Conservation (phyloP, 2,797 vertebrate species). For the Trichosurus vulpecula region DNA sequence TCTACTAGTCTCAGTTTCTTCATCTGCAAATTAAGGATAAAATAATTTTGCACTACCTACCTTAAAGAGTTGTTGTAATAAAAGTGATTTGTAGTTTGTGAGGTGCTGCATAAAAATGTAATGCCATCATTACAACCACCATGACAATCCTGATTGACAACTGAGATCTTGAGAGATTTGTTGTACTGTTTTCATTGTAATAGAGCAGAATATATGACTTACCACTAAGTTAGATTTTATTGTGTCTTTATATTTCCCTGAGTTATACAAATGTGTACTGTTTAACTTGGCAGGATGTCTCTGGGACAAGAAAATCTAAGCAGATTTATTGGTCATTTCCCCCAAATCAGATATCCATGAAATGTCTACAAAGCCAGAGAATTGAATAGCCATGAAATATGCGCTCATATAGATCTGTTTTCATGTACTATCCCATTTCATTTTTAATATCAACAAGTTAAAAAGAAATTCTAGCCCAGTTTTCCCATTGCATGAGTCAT, state of each 20-base stretch:
- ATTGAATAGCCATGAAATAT: conserved; percentile 31
- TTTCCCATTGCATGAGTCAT: not conserved
- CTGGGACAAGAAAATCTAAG: conserved; percentile 32
- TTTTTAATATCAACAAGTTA: conserved; percentile 3
- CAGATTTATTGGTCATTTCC: not conserved
- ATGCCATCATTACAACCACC: not conserved
- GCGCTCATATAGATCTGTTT: conserved; percentile 6
- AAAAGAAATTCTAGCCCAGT: not conserved
- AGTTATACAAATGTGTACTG: conserved; percentile 44
- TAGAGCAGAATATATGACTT: conserved; percentile 2
- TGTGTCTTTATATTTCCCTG: conserved; percentile 5
- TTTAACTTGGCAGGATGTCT: conserved; percentile 46
- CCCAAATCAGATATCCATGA: conserved; percentile 45
- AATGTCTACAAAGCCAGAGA: conserved; percentile 31
- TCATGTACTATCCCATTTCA: not conserved
- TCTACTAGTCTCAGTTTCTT: not conserved
- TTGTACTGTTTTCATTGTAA: not conserved
- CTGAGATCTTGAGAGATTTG: not conserved
- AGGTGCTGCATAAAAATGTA: conserved; percentile 14
- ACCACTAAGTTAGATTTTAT: conserved; percentile 9
- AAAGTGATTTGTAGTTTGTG: not conserved
- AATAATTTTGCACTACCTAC: not conserved
- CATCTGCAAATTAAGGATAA: not conserved
- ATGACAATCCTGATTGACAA: not conserved
- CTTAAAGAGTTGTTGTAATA: conserved; percentile 1